Base-by-base conservation (phyloP, 2,113 vertebrate genomes). In the Osmerus eperlanus region DNA sequence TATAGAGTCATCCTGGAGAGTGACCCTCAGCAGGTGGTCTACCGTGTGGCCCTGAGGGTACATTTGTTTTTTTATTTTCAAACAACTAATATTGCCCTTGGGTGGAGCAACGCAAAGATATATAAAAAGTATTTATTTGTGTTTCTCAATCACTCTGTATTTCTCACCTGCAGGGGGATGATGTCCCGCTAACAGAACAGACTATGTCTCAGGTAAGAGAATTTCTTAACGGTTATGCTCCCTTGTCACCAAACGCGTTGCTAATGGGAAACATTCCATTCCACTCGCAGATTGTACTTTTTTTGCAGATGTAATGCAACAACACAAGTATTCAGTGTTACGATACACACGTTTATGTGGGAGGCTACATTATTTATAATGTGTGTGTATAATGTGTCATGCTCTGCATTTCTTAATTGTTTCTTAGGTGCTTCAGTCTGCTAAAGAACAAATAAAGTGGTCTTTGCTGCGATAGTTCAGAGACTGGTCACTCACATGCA, bases 371-470 rank as follows among this genome's bases (percentile, higher is more conserved):
- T 47, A 12, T 47, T 8, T 8, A 41, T 8, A 41, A 8, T 41
- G 36, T 41, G 29, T 32, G 5, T 32, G 3, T 36, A 36, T 36
- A 54, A 23, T 52, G 72, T 28, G 55, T 7, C 6, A 61, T 63
- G n/a, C 77, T 29, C 58, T 76, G 72, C 8, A 2, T 62, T 25
- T 64, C 61, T 64, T 3, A 0, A 7, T n/a, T 47, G 23, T 78
- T 82, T 85, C 71, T 73, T 85, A 96, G 95, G 95, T 96, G 59
- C 90, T 96, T 56, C 94, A 96, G 91, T 96, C 95, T 51, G 95
- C 95, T 66, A 96, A 96, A 88, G 95, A 96, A 88, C 95, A 96
- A 89, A 96, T 96, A 89, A 96, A 96, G 85, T 96, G 95, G 95
- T 96, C 95, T 0, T 92, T 96, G 18, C 92, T 96, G n/a, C 93